Percentiles rank a stretch among this genome's conserved stretches.
Conservation (phyloP, 2,888 invertebrate species). For the Papilio elwesi region DNA sequence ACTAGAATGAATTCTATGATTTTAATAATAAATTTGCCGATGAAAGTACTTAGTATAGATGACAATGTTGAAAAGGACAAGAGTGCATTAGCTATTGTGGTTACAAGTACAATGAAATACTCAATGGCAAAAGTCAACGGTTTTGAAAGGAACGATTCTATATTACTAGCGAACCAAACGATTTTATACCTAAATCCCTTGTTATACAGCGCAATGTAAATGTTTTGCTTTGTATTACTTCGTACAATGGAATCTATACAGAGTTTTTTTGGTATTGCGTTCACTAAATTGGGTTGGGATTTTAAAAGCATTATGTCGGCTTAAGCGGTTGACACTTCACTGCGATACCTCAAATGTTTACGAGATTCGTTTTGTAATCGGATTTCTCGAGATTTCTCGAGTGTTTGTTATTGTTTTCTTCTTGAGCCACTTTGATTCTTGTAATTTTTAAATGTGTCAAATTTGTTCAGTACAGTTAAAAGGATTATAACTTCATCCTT, state of each 20-base stretch:
- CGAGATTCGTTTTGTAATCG: slow-evolving; percentile 66
- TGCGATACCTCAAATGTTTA: slow-evolving; percentile 62
- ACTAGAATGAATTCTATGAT: background rate
- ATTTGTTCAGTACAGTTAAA: slow-evolving; percentile 12
- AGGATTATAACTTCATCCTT: background rate
- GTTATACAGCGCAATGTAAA: slow-evolving; percentile 9
- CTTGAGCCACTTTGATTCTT: background rate
- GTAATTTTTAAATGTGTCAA: background rate
- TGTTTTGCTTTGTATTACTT: slow-evolving; percentile 26
- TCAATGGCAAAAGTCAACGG: slow-evolving; percentile 72
- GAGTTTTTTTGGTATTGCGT: slow-evolving; percentile 45
- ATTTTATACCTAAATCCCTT: slow-evolving; percentile 26
- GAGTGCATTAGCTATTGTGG: slow-evolving; percentile 80
- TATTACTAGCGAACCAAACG: background rate
- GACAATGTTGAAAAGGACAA: slow-evolving; percentile 80
- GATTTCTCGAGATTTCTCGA: slow-evolving; percentile 54
- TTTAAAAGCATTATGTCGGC: slow-evolving; percentile 63
- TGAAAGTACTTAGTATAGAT: slow-evolving; percentile 77
- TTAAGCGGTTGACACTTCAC: slow-evolving; percentile 64
- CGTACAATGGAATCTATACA: slow-evolving; percentile 42
- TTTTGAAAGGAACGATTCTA: slow-evolving; percentile 52
- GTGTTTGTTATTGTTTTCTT: slow-evolving; percentile 68
- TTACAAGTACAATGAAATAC: slow-evolving; percentile 61
- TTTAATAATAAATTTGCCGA: slow-evolving; percentile 44
- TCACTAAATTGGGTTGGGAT: slow-evolving; percentile 75